Evolutionary conservation across 1,140 invertebrate genomes (phyloP).

Genomic region (Myzus persicae): DNA sequence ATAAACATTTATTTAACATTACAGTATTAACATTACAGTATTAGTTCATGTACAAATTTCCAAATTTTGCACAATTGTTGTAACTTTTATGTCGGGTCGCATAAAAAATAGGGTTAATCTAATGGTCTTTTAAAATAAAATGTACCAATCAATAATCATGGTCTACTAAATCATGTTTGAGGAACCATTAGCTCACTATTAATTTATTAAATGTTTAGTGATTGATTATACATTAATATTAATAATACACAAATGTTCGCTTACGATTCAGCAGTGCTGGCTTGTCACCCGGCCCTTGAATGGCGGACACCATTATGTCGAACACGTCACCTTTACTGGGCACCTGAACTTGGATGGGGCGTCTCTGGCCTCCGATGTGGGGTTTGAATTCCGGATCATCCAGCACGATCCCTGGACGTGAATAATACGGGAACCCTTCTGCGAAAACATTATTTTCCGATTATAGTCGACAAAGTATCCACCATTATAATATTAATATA

Average conservation of each 20-base stretch:
- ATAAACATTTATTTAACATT: neutral
- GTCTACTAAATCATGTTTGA: too few relatives aligned
- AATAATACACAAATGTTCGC: neutral
- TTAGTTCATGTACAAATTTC: neutral
- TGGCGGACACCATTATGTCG: constrained; percentile 85
- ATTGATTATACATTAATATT: neutral
- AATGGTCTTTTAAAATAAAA: too few relatives aligned
- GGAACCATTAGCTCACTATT: too few relatives aligned
- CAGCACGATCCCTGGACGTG: constrained; percentile 80
- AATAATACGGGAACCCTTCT: constrained; percentile 68
- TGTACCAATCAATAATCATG: too few relatives aligned
- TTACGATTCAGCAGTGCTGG: neutral
- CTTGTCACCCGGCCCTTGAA: constrained; percentile 75
- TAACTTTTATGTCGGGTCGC: neutral
- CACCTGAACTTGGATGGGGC: constrained; percentile 64
- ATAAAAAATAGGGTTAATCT: neutral
- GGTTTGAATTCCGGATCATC: constrained; percentile 82
- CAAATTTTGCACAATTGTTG: neutral
- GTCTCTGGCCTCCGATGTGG: constrained; percentile 65
- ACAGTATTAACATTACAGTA: neutral
- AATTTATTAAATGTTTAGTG: too few relatives aligned
- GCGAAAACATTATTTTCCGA: neutral
- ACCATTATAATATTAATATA: too few relatives aligned
- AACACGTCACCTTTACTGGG: constrained; percentile 78
- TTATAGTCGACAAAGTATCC: neutral